These are phyloP conservation scores for Eurystomus glaucurus DNA, from an alignment of 2,797 vertebrate species.

Conservation along the genomic window DNA sequence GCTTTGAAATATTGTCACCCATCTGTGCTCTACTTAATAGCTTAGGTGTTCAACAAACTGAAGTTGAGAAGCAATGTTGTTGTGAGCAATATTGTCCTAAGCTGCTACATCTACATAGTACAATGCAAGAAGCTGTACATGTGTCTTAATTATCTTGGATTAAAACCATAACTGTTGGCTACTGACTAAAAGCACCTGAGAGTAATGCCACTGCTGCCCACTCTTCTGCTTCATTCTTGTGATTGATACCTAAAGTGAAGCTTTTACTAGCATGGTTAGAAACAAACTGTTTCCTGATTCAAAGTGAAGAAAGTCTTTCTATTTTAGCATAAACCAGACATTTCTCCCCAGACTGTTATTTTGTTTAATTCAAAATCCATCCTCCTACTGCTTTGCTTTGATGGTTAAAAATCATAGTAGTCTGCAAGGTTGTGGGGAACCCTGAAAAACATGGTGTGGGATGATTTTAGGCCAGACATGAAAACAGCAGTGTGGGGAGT, in stretches of 20 bases:
- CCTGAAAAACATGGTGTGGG: background rate
- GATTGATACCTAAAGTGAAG: background rate
- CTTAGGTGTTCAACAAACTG: background rate
- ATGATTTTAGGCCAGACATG: background rate
- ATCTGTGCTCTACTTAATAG: background rate
- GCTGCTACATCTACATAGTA: fast-evolving
- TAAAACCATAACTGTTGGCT: background rate
- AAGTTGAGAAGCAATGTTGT: background rate
- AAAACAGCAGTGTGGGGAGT: background rate
- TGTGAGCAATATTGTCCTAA: background rate
- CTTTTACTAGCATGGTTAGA: background rate
- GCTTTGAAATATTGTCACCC: background rate
- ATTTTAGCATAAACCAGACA: background rate
- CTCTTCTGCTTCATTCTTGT: background rate
- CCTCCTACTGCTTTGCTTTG: slow-evolving; percentile 19
- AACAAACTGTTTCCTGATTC: background rate
- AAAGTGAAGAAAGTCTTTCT: background rate
- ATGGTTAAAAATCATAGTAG: background rate
- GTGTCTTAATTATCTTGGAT: background rate
- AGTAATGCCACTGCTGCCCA: background rate
- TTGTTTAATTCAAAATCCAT: slow-evolving; percentile 24
- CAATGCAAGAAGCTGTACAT: fast-evolving
- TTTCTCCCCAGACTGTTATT: background rate
- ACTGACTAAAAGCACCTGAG: background rate
- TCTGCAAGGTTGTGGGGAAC: background rate